phyloP scores from a whole-genome alignment of 2,888 invertebrate species.

The Pecten maximus region DNA sequence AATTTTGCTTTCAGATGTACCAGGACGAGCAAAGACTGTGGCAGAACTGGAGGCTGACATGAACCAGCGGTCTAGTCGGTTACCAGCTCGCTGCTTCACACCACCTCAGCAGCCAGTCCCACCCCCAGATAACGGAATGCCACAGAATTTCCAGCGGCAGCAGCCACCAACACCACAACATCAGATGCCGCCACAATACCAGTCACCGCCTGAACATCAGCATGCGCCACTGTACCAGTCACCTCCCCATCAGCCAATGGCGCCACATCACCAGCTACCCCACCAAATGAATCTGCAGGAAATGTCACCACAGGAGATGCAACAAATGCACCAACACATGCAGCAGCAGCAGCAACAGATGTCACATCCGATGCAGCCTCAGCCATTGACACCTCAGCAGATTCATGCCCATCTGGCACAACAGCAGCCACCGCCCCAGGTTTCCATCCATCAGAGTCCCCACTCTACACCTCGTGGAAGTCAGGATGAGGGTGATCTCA shows the following conservation, averaged over 20 bases:
- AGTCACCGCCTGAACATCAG: constrained; percentile 44
- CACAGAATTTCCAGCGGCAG: constrained; percentile 52
- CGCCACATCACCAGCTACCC: constrained; percentile 47
- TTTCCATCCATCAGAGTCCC: neutral
- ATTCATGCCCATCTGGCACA: constrained; percentile 48
- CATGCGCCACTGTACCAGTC: constrained; percentile 43
- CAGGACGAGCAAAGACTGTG: constrained; percentile 75
- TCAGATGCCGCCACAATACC: constrained; percentile 42
- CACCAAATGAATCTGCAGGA: constrained; percentile 42
- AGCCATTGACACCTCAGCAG: constrained; percentile 50
- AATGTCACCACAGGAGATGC: constrained; percentile 46
- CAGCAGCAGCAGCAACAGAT: constrained; percentile 49
- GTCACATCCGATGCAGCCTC: constrained; percentile 55
- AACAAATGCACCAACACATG: constrained; percentile 36
- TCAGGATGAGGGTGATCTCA: constrained; percentile 72
- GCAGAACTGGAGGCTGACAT: constrained; percentile 78
- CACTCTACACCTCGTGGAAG: constrained; percentile 39
- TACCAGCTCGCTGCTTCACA: constrained; percentile 54
- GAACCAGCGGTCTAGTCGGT: constrained; percentile 56
- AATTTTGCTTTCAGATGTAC: constrained; percentile 59
- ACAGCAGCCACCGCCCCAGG: constrained; percentile 50
- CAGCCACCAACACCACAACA: constrained; percentile 51
- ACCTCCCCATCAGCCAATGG: constrained; percentile 51
- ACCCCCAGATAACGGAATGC: constrained; percentile 48
- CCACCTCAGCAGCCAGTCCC: constrained; percentile 52